phyloP scores from a whole-genome alignment of 2,888 invertebrate species.

The Thymelicus lineola region DNA sequence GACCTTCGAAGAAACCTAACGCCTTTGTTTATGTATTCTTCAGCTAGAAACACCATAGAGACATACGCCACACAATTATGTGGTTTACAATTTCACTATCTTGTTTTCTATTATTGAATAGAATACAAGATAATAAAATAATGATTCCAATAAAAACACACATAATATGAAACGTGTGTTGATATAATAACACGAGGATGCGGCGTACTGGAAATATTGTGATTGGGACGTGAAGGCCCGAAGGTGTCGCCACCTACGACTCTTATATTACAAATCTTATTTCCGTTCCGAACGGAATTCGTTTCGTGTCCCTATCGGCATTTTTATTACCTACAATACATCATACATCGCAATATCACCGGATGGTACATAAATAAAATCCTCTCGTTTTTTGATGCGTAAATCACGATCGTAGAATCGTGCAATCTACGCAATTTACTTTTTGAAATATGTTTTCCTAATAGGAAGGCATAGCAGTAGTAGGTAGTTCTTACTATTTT shows the following conservation, averaged over 20 bases:
- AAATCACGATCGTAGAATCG: background rate
- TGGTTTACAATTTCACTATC: too few relatives aligned
- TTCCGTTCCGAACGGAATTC: constrained; percentile 67
- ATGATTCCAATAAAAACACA: too few relatives aligned
- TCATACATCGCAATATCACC: constrained; percentile 32
- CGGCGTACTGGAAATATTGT: constrained; percentile 24
- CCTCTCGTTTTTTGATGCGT: background rate
- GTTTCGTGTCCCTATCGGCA: constrained; percentile 60
- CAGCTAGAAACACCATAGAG: too few relatives aligned
- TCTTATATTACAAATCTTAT: constrained; percentile 70
- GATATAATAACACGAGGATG: background rate
- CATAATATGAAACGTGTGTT: background rate
- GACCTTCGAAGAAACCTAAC: too few relatives aligned
- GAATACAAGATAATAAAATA: too few relatives aligned
- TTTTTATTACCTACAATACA: constrained; percentile 65
- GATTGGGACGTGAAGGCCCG: constrained; percentile 21
- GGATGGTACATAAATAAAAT: constrained; percentile 13
- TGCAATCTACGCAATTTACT: background rate
- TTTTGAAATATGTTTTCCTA: background rate
- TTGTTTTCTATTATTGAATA: too few relatives aligned
- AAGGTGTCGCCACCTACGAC: constrained; percentile 47
- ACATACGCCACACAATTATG: too few relatives aligned
- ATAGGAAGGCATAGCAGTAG: too few relatives aligned
- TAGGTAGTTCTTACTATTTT: too few relatives aligned
- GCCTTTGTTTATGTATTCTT: too few relatives aligned